These are phyloP conservation scores for Lamprologus speciosus DNA, from an alignment of 2,113 vertebrate genomes.

Conservation along the genomic window DNA sequence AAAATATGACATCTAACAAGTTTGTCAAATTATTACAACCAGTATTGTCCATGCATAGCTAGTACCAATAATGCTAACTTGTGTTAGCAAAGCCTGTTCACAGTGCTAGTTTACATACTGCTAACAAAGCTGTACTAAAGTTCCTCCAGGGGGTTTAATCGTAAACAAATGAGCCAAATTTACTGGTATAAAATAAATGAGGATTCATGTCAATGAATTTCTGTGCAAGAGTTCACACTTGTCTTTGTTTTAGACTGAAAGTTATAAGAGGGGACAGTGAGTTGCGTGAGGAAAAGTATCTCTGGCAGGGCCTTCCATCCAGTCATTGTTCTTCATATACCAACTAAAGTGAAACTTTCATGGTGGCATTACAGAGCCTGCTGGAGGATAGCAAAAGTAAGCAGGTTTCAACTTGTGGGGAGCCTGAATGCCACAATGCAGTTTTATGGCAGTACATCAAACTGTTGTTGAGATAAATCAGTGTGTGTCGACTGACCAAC, in stretches of 20 bases:
- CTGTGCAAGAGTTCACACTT: not conserved
- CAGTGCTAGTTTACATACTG: not conserved
- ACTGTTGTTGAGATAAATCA: not conserved
- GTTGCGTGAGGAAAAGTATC: not conserved
- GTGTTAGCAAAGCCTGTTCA: not conserved
- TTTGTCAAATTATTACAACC: not conserved
- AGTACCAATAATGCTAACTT: not conserved
- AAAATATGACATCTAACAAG: not conserved
- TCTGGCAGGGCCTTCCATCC: not conserved
- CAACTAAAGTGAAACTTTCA: not conserved
- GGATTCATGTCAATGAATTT: not conserved
- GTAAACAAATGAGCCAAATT: not conserved
- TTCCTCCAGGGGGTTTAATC: not conserved
- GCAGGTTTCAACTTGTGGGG: not conserved
- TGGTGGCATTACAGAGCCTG: not conserved
- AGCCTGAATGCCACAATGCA: not conserved
- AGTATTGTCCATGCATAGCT: not conserved
- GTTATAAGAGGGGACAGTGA: not conserved
- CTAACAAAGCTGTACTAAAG: not conserved
- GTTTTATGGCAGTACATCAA: not conserved
- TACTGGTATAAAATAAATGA: not conserved
- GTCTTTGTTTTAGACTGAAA: not conserved
- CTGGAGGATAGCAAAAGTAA: not conserved
- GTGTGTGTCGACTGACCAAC: not conserved
- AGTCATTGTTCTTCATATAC: not conserved